A percentile compares a stretch with the other conserved stretches of the same genome.
These are phyloP conservation scores for Plemyria rubiginata DNA, from an alignment of 2,888 invertebrate species.

Conservation along the genomic window DNA sequence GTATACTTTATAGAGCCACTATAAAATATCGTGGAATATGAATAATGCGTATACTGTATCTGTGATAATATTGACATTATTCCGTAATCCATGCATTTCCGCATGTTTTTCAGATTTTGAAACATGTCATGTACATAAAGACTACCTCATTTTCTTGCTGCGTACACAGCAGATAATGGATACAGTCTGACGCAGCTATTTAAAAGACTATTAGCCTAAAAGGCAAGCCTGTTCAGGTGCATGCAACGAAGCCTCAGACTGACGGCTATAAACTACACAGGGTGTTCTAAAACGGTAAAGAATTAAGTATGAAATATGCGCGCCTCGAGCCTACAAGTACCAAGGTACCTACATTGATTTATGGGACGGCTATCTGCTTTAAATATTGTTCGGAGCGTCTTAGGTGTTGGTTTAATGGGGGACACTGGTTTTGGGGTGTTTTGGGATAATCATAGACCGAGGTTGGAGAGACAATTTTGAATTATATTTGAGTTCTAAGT, in stretches of 20 bases:
- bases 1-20: no score
- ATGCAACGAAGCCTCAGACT: constrained; percentile 59
- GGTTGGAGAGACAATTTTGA: constrained; percentile 19
- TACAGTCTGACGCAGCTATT: constrained; percentile 26
- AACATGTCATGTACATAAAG: background rate
- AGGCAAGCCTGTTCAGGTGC: constrained; percentile 57
- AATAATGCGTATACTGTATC: no score
- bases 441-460: constrained; percentile 28
- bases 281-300: constrained; percentile 70
- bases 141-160: background rate
- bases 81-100: no score
- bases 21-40: no score
- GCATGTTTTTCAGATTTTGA: no score
- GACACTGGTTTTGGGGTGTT: constrained; percentile 40
- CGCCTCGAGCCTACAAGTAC: constrained; percentile 63
- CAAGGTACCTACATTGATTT: constrained; percentile 65
- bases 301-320: constrained; percentile 85
- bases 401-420: constrained; percentile 40
- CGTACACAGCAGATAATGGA: constrained; percentile 14
- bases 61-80: no score
- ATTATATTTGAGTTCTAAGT: constrained; percentile 2
- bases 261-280: constrained; percentile 70
- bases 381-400: constrained; percentile 57
- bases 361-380: constrained; percentile 71
- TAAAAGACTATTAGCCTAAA: constrained; percentile 45